Base-by-base conservation (phyloP, 2,113 vertebrate genomes). In the Isichthys henryi region DNA sequence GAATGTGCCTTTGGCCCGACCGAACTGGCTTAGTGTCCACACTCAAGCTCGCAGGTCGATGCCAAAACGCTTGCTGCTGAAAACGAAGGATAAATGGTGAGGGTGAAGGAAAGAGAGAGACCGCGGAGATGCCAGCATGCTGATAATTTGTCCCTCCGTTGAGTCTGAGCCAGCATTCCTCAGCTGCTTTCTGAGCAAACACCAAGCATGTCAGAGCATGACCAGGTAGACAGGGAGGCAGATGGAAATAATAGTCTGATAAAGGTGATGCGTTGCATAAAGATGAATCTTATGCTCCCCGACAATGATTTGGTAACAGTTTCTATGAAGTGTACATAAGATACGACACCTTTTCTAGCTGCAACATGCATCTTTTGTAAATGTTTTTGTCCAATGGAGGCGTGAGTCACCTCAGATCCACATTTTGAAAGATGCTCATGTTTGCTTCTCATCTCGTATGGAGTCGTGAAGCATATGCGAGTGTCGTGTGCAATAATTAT, bases 1-100 rank as follows among this genome's bases (percentile, higher is more conserved):
- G 91, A 92, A 92, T 90, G 91, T 87, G 87, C 53, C 15, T 53
- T 89, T 35, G 89, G 90, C 90, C 88, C 88, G 82, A 88, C 83
- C 88, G 50, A 58, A 15, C 52, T 90, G 84, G 70, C 86, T 86
- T 82, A 74, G 80, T 80, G 49, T 48, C 50, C 88, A 74, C 21
- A 86, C 43, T 89, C 86, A 89, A 90, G 86, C 91, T 88, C 82
- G 45, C 8, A 48, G 7, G 52, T 56, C 86, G 87, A 74, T 84
- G 90, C 74, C 88, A 91, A 90, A 90, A 53, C 49, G 83, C 88
- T 89, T 87, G 88, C 49, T 35, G 70, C 86, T 85, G 83, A 87
- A 91, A 88, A 90, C 52, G 53, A 90, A 50, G 82, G 27, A 19
- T 17, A 74, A 62, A 86, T 70, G 58, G 50, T 7, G 45, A 90